Evolutionary conservation across 2,797 vertebrate genomes (phyloP).

Genomic region (Anguilla obscura): DNA sequence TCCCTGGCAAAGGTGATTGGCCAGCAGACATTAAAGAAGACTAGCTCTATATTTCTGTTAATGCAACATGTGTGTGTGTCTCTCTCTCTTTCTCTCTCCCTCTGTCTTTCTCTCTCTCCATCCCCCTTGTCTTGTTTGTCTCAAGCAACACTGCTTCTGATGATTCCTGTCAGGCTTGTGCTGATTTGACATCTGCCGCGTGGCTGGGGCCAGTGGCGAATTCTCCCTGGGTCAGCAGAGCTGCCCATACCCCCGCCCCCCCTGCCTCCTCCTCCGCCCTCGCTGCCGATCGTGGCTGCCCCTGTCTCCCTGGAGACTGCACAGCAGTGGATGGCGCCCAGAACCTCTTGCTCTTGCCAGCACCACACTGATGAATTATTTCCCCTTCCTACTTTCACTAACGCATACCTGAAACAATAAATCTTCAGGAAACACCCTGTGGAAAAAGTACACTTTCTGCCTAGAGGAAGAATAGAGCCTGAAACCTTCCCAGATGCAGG

Average conservation of each 20-base stretch:
- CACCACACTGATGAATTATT: neutral
- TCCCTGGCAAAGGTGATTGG: neutral
- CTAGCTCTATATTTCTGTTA: neutral
- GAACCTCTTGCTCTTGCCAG: neutral
- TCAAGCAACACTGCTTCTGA: neutral
- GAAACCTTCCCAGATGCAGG: neutral
- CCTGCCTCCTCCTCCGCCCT: neutral
- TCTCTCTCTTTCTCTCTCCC: neutral
- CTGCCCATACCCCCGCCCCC: neutral
- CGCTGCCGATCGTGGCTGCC: neutral
- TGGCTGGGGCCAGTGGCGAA: neutral
- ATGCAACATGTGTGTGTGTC: no score
- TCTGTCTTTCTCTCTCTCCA: neutral
- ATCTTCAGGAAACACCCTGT: neutral
- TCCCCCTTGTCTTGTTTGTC: neutral
- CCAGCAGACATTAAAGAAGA: neutral
- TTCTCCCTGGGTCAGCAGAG: neutral
- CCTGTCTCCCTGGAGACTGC: neutral
- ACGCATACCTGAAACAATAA: neutral
- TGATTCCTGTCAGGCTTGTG: neutral
- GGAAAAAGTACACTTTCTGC: neutral
- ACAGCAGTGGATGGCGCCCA: neutral
- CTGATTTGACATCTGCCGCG: neutral
- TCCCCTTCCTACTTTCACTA: neutral
- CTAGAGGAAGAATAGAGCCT: neutral